Percentiles rank a stretch among this genome's conserved stretches.
phyloP scores from a whole-genome alignment of 2,113 vertebrate species.

The Otocyon megalotis region DNA sequence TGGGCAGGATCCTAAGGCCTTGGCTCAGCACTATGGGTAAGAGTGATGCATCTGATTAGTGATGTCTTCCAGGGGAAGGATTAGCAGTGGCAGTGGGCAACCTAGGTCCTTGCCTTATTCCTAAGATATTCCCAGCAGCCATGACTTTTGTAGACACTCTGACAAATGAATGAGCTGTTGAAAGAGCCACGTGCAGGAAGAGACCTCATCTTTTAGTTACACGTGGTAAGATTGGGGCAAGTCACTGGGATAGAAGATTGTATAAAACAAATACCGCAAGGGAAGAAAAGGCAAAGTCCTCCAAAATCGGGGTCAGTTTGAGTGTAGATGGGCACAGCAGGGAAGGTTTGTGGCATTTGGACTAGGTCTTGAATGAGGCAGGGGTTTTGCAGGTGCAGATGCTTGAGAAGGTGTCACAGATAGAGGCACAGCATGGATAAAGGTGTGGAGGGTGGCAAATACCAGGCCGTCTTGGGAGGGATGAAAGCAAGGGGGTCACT shows the following conservation, averaged over 20 bases:
- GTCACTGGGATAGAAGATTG: background rate
- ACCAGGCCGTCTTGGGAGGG: accelerated
- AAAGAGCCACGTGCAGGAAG: background rate
- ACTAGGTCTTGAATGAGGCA: background rate
- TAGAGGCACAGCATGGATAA: background rate
- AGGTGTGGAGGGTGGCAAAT: background rate
- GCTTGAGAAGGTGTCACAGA: background rate
- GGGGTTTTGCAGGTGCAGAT: background rate
- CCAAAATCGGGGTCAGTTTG: background rate
- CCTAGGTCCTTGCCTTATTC: background rate
- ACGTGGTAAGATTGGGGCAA: background rate
- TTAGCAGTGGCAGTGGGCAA: background rate
- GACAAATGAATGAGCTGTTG: background rate
- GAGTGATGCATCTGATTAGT: background rate
- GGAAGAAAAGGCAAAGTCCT: background rate
- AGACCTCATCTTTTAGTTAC: background rate
- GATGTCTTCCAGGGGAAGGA: background rate
- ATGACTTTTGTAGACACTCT: background rate
- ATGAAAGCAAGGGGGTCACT: background rate
- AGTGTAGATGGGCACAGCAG: background rate
- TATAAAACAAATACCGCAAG: background rate
- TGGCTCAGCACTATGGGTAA: background rate
- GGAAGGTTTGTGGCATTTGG: background rate
- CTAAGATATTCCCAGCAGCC: background rate
- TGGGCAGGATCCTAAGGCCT: background rate